Percentiles rank a stretch among this genome's conserved stretches.
Evolutionary conservation across 2,888 invertebrate genomes (phyloP).

Genomic region (Lypha dubia): DNA sequence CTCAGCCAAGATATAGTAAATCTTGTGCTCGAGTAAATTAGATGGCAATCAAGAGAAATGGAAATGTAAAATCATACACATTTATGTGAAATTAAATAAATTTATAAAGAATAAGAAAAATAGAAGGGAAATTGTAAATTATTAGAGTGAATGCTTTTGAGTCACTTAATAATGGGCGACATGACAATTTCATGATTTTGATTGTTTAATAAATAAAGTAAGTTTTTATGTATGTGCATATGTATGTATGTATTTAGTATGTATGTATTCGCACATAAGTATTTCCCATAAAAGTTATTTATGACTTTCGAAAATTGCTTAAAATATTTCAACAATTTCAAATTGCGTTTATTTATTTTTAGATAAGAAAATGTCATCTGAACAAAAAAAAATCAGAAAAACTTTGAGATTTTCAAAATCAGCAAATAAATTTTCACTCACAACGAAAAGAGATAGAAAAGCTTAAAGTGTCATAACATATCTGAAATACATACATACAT

Average conservation of each 20-base stretch:
- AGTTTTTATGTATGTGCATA: not conserved
- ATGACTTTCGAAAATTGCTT: slow-evolving; percentile 36
- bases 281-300: slow-evolving; percentile 1
- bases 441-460: slow-evolving; percentile 38
- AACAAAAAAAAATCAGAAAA: not conserved
- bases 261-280: too few relatives aligned
- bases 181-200: slow-evolving; percentile 11
- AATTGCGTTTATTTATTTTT: slow-evolving; percentile 33
- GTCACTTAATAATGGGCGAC: not conserved
- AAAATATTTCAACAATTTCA: slow-evolving; percentile 5
- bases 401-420: slow-evolving; percentile 5
- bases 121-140: slow-evolving; percentile 34
- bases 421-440: slow-evolving; percentile 33
- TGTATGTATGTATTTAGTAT: not conserved
- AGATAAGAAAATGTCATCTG: slow-evolving; percentile 32
- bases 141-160: not conserved
- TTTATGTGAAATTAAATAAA: not conserved
- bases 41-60: slow-evolving; percentile 15
- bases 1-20: not conserved
- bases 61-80: not conserved
- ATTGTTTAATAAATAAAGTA: not conserved
- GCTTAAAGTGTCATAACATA: slow-evolving; percentile 25
- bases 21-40: slow-evolving; percentile 43
- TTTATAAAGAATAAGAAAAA: not conserved
- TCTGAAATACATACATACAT: too few relatives aligned